These are phyloP conservation scores for Caprella mutica DNA, from an alignment of 2,888 invertebrate genomes.

Conservation along the genomic window DNA sequence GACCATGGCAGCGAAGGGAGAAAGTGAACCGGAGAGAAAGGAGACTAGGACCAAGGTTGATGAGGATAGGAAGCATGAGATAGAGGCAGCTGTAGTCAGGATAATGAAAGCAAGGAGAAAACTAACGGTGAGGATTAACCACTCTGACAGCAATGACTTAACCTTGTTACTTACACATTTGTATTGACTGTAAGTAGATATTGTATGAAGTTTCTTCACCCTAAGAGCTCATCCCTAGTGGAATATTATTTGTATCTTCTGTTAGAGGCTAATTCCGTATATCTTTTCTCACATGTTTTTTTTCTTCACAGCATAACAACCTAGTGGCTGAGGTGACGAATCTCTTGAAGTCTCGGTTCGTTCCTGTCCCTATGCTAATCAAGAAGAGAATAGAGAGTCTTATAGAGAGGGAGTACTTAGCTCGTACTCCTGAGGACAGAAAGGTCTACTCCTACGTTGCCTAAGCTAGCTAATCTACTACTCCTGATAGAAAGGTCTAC, in stretches of 20 bases:
- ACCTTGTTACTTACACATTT: too few relatives aligned
- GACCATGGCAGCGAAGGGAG: slow-evolving; percentile 86
- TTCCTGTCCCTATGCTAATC: slow-evolving; percentile 94
- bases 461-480: too few relatives aligned
- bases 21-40: slow-evolving; percentile 96
- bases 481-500: too few relatives aligned
- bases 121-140: slow-evolving; percentile 47
- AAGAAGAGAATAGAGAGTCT: slow-evolving; percentile 99
- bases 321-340: slow-evolving; percentile 95
- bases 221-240: too few relatives aligned
- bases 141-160: neutral
- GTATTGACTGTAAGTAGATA: too few relatives aligned
- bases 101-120: slow-evolving; percentile 98
- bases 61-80: slow-evolving; percentile 97
- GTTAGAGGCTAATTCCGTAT: too few relatives aligned
- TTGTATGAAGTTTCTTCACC: too few relatives aligned
- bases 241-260: too few relatives aligned
- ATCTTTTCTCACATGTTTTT: slow-evolving; percentile 25
- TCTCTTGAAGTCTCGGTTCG: slow-evolving; percentile 89
- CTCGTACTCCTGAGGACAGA: slow-evolving; percentile 88
- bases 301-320: slow-evolving; percentile 62
- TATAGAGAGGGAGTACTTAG: slow-evolving; percentile 97
- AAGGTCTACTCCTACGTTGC: slow-evolving; percentile 37
- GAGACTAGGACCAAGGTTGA: slow-evolving; percentile 97
- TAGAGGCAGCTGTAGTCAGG: slow-evolving; percentile 96